These are phyloP conservation scores for Eulimnadia texana DNA, from an alignment of 1,140 invertebrate species.

Conservation along the genomic window DNA sequence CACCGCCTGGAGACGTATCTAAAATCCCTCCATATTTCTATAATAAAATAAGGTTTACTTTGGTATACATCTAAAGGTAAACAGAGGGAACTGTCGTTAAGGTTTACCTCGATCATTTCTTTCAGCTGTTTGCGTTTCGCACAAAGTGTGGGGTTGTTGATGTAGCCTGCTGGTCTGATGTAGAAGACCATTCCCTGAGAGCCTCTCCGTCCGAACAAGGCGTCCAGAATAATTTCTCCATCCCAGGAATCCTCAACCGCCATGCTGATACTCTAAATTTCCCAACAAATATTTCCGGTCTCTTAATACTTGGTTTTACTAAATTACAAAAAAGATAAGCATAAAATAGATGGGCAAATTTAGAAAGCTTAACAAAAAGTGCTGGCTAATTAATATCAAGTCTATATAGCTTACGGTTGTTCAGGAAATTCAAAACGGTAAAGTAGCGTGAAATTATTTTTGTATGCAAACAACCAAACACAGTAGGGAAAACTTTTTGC, in stretches of 20 bases:
- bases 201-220: not conserved
- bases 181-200: not conserved
- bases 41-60: not conserved
- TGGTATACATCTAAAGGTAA: no score
- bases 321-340: no score
- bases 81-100: not conserved
- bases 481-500: not conserved
- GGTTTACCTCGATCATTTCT: not conserved
- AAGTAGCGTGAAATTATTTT: not conserved
- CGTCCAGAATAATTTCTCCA: not conserved
- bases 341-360: no score
- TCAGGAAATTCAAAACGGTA: not conserved
- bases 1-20: not conserved
- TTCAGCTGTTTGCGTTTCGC: not conserved
- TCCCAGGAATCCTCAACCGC: not conserved
- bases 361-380: no score
- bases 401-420: not conserved
- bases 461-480: not conserved
- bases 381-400: not conserved
- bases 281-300: no score
- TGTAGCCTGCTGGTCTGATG: not conserved
- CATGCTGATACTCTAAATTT: not conserved
- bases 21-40: not conserved
- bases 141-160: not conserved
- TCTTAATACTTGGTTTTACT: no score